Evolutionary conservation across 2,797 vertebrate species (phyloP), one percentile per base, ranked within the genome.

Genomic region (Anguilla pacifica): DNA sequence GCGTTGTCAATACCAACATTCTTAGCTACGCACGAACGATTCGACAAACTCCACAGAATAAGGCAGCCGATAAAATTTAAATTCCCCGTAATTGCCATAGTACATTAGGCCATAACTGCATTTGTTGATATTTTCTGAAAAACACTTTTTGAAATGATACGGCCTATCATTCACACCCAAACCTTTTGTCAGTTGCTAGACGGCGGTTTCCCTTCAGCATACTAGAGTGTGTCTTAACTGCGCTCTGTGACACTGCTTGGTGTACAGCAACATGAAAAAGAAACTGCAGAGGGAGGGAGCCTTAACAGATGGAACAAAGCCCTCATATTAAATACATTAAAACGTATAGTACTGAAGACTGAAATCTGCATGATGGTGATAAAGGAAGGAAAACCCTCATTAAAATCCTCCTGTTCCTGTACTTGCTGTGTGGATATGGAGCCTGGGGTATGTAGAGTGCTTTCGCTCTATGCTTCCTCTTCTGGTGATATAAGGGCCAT

Each of bases 401-500:
- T 49, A 82, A n/a, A 70, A 28, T 70, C 6, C 64, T 28, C 79
- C 7, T 79, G 74, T 46, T 17, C 43, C 25, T 11, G 43, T n/a
- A 49, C 46, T 51, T 22, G 74, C 74, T 43, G 35, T 89, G 53
- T 17, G 79, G 28, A 59, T 61, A 7, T 25, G n/a, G 13, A 87
- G 67, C 86, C 53, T 22, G 51, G 53, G 67, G 55, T 83, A 85
- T 57, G 57, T 85, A 86, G 59, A 72, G 64, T 84, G 72, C 84
- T 49, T 55, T 88, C 28, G 2, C 28, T 6, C 83, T 43, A 22
- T 53, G 81, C 87, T 64, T 11, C 15, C 28, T 31, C 28, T 77
- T 87, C 25, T 53, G 88, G 88, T 88, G 89, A 82, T 77, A 51
- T 57, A 83, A 28, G 79, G 57, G 67, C 74, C 83, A 55, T 51